Evolutionary conservation across 2,113 vertebrate species (phyloP), one percentile per base, ranked within the genome.

Genomic region (Aleadryas rufinucha): DNA sequence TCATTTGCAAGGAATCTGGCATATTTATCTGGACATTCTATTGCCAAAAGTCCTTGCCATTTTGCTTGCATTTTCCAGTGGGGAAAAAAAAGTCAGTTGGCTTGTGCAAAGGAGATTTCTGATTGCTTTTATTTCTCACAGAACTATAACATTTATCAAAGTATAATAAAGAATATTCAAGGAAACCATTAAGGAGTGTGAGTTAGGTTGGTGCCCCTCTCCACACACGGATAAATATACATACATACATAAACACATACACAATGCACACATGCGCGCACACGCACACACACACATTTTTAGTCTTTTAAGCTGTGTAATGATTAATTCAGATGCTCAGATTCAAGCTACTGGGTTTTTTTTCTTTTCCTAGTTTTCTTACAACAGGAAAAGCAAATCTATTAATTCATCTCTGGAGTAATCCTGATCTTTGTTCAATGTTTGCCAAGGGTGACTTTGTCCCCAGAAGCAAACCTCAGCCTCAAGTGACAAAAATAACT

Each of bases 31-130:
- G 96, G 90, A 95, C 96, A 94, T 82, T 96, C 94, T 92, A 95
- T 65, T 98, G 97, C 97, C 98, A 98, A 97, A 94, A 97, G 88
- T 92, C 90, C 92, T 97, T 98, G 96, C 95, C 94, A 96, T 96
- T 97, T 98, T 87, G 95, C 94, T 96, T 98, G 96, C 90, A 97
- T 98, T 97, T 97, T 97, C 95, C 93, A 94, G 74, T 16, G 84
- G 81, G 10, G 13, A 31, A 72, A 87, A 85, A 89, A 93, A 95
- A 94, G 96, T 90, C 24, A 19, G 65, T 91, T 97, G 93, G 96
- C 94, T 96, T 92, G 91, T 84, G 96, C 81, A 94, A 96, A 97
- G 89, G 78, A 84, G 83, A 93, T 95, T 96, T 96, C 88, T 97
- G 90, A 96, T 96, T 94, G 90, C 93, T 95, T 97, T 93, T 84